These are phyloP conservation scores for Lycodopsis pacificus DNA, from an alignment of 2,797 vertebrate species.

Conservation along the genomic window DNA sequence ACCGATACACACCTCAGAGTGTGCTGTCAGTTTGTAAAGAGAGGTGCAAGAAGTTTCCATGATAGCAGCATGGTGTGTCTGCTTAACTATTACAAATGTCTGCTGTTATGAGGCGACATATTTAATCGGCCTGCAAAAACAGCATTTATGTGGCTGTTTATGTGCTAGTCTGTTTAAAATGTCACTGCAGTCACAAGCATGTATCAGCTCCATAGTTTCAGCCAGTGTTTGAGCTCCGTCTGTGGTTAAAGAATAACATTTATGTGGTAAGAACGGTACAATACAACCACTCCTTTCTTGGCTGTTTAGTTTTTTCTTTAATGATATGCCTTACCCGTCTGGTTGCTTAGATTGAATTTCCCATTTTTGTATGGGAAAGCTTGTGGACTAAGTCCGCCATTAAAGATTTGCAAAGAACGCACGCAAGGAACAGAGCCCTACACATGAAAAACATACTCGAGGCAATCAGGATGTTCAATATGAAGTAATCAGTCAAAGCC, in stretches of 20 bases:
- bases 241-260: slow-evolving; percentile 46
- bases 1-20: slow-evolving; percentile 23
- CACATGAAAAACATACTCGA: slow-evolving; percentile 49
- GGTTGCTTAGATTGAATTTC: slow-evolving; percentile 61
- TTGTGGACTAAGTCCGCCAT: slow-evolving; percentile 45
- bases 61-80: slow-evolving; percentile 33
- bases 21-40: slow-evolving; percentile 26
- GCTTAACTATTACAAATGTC: slow-evolving; percentile 39
- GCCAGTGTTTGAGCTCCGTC: slow-evolving; percentile 32
- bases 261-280: slow-evolving; percentile 46
- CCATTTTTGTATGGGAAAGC: slow-evolving; percentile 69
- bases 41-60: slow-evolving; percentile 38
- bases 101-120: slow-evolving; percentile 43
- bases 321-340: slow-evolving; percentile 55
- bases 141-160: slow-evolving; percentile 49
- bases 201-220: slow-evolving; percentile 32
- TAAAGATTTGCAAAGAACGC: slow-evolving; percentile 70
- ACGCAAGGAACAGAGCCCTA: slow-evolving; percentile 46
- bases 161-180: slow-evolving; percentile 44
- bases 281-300: slow-evolving; percentile 55
- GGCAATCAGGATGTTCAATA: slow-evolving; percentile 75
- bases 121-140: slow-evolving; percentile 55
- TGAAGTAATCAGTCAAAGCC: slow-evolving; percentile 66
- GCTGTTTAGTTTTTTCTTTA: slow-evolving; percentile 44
- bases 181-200: slow-evolving; percentile 48